phyloP scores from a whole-genome alignment of 2,888 invertebrate genomes.

The Gymnoscelis rufifasciata region DNA sequence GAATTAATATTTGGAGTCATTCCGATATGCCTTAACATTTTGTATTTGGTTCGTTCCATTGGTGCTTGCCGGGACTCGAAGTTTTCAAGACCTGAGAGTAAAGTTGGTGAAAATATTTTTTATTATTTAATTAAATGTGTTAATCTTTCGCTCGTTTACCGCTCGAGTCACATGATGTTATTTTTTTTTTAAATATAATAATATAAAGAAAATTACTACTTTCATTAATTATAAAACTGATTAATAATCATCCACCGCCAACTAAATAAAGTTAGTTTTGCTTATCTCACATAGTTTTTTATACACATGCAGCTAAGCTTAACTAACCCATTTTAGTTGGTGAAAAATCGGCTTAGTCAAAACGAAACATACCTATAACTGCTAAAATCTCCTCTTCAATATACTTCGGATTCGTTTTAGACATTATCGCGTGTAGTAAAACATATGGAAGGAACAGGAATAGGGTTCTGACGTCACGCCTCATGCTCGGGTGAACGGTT shows the following conservation, averaged over 20 bases:
- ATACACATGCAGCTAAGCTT: too few relatives aligned
- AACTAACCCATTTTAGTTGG: too few relatives aligned
- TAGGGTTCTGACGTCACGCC: conserved; percentile 84
- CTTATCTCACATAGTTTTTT: too few relatives aligned
- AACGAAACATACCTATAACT: conserved; percentile 65
- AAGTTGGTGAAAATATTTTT: not conserved
- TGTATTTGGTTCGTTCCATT: conserved; percentile 52
- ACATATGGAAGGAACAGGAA: conserved; percentile 88
- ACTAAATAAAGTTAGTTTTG: too few relatives aligned
- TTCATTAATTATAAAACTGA: too few relatives aligned
- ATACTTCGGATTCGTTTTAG: conserved; percentile 61
- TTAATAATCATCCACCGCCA: too few relatives aligned
- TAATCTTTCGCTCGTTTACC: too few relatives aligned
- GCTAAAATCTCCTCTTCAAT: conserved; percentile 67
- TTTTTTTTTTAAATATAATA: not conserved
- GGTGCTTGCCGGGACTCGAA: conserved; percentile 45
- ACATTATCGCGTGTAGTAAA: conserved; percentile 81
- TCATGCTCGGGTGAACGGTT: conserved; percentile 86
- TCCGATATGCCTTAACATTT: conserved; percentile 61
- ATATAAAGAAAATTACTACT: too few relatives aligned
- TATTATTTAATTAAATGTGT: too few relatives aligned
- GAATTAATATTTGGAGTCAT: conserved; percentile 64
- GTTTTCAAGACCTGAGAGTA: conserved; percentile 53
- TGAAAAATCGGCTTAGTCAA: too few relatives aligned
- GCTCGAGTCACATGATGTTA: too few relatives aligned